Conservation (phyloP, 2,797 vertebrate genomes). For the Emydoidea blandingii region DNA sequence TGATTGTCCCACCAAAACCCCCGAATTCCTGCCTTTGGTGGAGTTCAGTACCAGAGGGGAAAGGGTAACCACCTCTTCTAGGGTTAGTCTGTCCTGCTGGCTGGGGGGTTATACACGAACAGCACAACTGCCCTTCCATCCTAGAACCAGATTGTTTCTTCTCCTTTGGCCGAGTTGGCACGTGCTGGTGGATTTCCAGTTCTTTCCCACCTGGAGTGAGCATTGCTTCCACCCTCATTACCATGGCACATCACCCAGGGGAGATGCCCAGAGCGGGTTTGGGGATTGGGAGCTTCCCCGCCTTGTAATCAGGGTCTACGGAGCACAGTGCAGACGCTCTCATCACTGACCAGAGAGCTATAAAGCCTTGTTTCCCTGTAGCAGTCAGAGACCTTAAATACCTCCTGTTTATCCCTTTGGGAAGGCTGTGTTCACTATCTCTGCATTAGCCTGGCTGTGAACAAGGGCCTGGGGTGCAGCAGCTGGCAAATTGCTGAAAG, state of each 20-base stretch:
- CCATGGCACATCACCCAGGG: neutral
- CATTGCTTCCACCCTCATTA: neutral
- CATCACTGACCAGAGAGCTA: neutral
- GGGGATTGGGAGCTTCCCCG: neutral
- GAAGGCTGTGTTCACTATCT: neutral
- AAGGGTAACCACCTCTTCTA: neutral
- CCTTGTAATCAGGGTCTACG: neutral
- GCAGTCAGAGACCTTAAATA: neutral
- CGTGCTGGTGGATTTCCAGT: neutral
- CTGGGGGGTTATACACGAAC: neutral
- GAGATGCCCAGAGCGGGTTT: neutral
- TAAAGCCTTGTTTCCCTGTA: neutral
- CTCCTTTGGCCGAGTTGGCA: neutral
- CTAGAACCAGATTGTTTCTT: neutral
- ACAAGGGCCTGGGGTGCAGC: neutral
- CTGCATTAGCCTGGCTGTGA: neutral
- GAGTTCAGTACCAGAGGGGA: neutral
- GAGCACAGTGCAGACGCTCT: neutral
- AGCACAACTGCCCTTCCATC: neutral
- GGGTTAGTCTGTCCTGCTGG: neutral
- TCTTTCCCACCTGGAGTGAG: neutral
- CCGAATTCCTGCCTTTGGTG: neutral
- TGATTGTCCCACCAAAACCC: neutral
- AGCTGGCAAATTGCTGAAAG: neutral
- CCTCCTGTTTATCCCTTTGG: constrained; percentile 8